A percentile compares a stretch with the other conserved stretches of the same genome.
These are phyloP conservation scores for Toxostoma redivivum DNA, from an alignment of 2,113 vertebrate species.

Conservation along the genomic window DNA sequence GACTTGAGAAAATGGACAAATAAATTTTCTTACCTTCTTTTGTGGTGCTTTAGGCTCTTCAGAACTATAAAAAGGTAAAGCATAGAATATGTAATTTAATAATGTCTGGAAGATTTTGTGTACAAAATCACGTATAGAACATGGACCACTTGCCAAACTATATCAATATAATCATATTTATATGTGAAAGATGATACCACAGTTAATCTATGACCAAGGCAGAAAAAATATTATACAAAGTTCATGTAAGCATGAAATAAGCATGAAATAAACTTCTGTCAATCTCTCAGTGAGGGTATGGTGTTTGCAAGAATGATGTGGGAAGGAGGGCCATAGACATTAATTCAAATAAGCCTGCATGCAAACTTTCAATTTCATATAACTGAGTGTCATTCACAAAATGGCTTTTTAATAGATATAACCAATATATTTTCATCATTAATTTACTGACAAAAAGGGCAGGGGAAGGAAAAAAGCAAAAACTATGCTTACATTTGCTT, in stretches of 20 bases:
- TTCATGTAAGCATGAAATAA: not conserved
- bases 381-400: not conserved
- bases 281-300: not conserved
- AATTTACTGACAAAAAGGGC: not conserved
- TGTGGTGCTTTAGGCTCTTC: constrained; percentile 85
- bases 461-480: not conserved
- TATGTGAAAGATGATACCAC: not conserved
- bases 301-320: not conserved
- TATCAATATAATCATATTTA: not conserved
- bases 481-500: constrained; percentile 85
- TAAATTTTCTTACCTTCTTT: constrained; percentile 82
- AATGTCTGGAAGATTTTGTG: not conserved
- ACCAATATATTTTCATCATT: not conserved
- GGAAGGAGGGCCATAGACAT: not conserved
- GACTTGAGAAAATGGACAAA: not conserved
- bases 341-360: not conserved
- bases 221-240: not conserved
- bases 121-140: not conserved
- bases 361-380: not conserved
- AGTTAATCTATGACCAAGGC: not conserved
- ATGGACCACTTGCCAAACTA: not conserved
- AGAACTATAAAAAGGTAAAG: constrained; percentile 73
- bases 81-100: constrained; percentile 16
- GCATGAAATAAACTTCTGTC: not conserved
- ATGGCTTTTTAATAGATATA: not conserved